Evolutionary conservation across 92 coral and sea anemone species (phyloP).

Genomic region (Zoanthus solanderi): DNA sequence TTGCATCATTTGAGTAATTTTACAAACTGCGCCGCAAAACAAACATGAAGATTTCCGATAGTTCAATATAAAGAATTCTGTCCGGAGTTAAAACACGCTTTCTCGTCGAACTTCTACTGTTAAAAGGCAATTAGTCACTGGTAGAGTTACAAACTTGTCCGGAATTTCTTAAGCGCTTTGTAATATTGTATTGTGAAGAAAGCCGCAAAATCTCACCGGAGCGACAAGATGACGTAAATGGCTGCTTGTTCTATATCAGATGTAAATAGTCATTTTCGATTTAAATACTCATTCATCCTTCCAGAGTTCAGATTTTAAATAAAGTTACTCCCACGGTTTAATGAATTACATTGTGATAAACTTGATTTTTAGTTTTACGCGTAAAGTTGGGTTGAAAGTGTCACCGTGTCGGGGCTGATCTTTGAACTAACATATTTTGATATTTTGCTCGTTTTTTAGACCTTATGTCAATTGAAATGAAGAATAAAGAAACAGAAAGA

Average conservation of each 20-base stretch:
- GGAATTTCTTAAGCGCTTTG: neutral
- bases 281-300: neutral
- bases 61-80: too few relatives aligned
- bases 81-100: too few relatives aligned
- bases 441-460: too few relatives aligned
- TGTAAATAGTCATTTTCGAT: neutral
- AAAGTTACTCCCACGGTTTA: neutral
- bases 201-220: neutral
- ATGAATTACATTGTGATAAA: neutral
- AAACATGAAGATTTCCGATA: neutral
- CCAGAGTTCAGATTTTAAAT: neutral
- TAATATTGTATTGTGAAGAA: slow-evolving; percentile 1
- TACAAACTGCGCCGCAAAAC: neutral
- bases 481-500: too few relatives aligned
- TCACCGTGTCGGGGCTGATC: too few relatives aligned
- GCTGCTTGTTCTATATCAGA: neutral
- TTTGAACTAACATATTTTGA: too few relatives aligned
- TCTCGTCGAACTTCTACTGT: neutral
- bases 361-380: neutral
- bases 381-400: neutral
- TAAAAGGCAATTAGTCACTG: neutral
- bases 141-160: neutral
- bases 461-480: too few relatives aligned
- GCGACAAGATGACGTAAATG: neutral
- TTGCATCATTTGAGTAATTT: too few relatives aligned